Evolutionary conservation across 2,113 vertebrate species (phyloP).

Genomic region (Odontesthes bonariensis): DNA sequence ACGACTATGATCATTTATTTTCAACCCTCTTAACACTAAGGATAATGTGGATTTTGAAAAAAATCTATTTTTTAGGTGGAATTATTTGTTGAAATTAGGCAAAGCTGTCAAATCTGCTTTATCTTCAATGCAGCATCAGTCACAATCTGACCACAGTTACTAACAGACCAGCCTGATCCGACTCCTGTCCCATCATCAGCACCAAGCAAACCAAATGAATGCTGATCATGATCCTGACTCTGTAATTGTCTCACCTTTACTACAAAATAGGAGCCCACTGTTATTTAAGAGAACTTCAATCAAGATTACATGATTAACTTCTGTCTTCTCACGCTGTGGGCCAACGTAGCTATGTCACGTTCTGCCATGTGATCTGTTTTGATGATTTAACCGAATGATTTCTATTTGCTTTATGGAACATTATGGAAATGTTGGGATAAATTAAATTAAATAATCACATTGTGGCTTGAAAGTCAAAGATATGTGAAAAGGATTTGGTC

Average conservation of each 20-base stretch:
- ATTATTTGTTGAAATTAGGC: background rate
- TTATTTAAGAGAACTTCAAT: constrained; percentile 2
- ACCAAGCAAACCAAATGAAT: background rate
- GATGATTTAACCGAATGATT: constrained; percentile 3
- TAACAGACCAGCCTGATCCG: background rate
- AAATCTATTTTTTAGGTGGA: background rate
- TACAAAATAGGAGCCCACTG: background rate
- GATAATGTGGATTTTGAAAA: background rate
- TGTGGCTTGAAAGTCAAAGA: constrained; percentile 1
- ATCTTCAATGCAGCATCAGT: background rate
- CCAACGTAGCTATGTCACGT: no score
- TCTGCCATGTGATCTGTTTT: no score
- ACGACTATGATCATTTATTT: background rate
- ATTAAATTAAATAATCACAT: constrained; percentile 8
- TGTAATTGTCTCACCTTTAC: background rate
- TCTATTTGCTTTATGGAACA: background rate
- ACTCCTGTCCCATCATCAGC: constrained; percentile 4
- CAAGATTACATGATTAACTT: background rate
- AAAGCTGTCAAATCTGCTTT: background rate
- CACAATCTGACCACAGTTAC: background rate
- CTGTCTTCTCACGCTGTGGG: background rate
- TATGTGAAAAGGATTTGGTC: constrained; percentile 13
- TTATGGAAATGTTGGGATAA: constrained; percentile 13
- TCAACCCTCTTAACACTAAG: background rate
- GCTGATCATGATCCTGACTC: background rate